Evolutionary conservation across 37 sponge, comb jelly and placozoan genomes (phyloP), one percentile per base, ranked within the genome.

Genomic region (Tethya wilhelma): DNA sequence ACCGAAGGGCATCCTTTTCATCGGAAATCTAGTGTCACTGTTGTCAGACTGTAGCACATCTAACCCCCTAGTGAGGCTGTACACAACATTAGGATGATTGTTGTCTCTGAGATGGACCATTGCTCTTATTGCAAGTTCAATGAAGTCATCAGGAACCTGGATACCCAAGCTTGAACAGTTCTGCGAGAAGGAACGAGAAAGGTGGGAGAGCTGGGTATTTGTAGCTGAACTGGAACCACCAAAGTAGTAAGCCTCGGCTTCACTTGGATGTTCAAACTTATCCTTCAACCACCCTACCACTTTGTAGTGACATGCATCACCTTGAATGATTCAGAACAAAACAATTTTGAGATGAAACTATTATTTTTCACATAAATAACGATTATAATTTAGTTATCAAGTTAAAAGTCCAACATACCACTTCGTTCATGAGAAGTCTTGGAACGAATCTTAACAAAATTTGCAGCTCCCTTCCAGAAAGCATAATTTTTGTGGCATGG

Each of bases 1-100:
- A 5, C 85, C 69, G 55, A 82, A 31, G 0, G 83, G 64, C 83
- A 82, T 82, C 23, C 43, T 82, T 32, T 67, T 67, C 8, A 38
- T 32, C 1, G 73, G 82, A 41, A 81, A 57, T 11, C 6, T 40
- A 29, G 82, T 34, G 53, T 49, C 53, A 6, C 73, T 72, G 19
- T 46, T 37, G 64, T 81, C 82, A 58, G 31, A 4, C 0, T 45
- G 29, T 63, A 73, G 26, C 11, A 64, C 58, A 19, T 32, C 82
- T 28, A 71, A 30, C 9, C 31, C 64, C 44, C 42, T 71, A 5
- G 73, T 73, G 42, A 71, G 46, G 19, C 14, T 33, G 37, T 63
- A 81, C 25, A 80, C 19, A 0, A 72, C 64, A 56, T 81, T 81
- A 25, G 82, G 6, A 8, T 68, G 33, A 5, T 34, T n/a, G 2